Base-by-base conservation (phyloP, 1,140 invertebrate species). In the Rhagoletis pomonella region DNA sequence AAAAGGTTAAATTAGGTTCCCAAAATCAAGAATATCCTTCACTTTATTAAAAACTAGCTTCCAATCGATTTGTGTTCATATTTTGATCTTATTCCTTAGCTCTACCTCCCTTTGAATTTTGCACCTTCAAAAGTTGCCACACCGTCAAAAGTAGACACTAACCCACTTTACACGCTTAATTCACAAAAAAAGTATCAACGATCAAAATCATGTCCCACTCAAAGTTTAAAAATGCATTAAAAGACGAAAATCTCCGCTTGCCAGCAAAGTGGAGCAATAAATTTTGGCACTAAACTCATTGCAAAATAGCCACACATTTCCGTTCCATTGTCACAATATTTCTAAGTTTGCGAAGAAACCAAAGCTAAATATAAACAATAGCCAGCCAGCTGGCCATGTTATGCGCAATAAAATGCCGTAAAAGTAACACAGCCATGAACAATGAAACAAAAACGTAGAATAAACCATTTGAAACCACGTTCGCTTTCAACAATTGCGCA, bases 271-370 rank as follows among this genome's bases (percentile, higher is more conserved):
- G n/a, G n/a, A 50, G 47, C n/a, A 9, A 81, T 81, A 81, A 58
- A 55, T 81, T 67, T 81, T 81, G 47, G 73, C 47, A 81, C 17
- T 19, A 50, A 58, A n/a, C 47, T n/a, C 44, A n/a, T 81, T 58
- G 73, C 47, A 29, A 81, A 81, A 29, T 73, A 0, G 42, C 29
- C 29, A 14, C 67, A 73, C 67, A 47, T 55, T 81, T 81, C 50
- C 50, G n/a, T 50, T 9, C n/a, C n/a, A 81, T 12, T 55, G 3
- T 29, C 50, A n/a, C 7, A 55, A 12, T n/a, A 81, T 4, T 81
- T 81, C 47, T 55, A 29, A 44, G 47, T 14, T 47, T 17, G 47
- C 73, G 50, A 81, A 67, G 17, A 29, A 55, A 47, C 17, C 17
- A 17, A 29, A n/a, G 12, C n/a, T 50, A n/a, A 55, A 12, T 14